phyloP scores from a whole-genome alignment of 1,140 invertebrate genomes.

The Drosophila nebulosa region DNA sequence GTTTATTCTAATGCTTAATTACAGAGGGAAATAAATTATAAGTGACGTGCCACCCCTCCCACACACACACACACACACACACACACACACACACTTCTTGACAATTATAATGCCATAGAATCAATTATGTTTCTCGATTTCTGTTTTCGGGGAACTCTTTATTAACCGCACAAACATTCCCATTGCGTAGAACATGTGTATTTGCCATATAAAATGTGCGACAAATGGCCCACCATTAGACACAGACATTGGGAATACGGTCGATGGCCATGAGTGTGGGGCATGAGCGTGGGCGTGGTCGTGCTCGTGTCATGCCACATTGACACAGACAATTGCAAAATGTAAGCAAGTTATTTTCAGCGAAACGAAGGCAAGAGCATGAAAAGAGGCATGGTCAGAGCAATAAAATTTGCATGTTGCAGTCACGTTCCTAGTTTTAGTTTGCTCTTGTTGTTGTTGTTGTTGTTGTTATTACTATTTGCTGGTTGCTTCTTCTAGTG shows the following conservation, averaged over 20 bases:
- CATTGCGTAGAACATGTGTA: slow-evolving; percentile 35
- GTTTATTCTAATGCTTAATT: slow-evolving; percentile 29
- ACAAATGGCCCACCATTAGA: slow-evolving; percentile 38
- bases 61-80: no score
- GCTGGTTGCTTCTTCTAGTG: no score
- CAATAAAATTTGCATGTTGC: slow-evolving; percentile 40
- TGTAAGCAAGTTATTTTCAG: slow-evolving; percentile 32
- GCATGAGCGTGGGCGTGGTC: slow-evolving; percentile 5
- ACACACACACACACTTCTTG: neutral
- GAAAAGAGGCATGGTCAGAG: neutral
- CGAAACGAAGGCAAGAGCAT: neutral
- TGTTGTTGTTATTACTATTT: neutral
- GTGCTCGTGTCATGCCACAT: neutral
- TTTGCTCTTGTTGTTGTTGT: slow-evolving; percentile 11
- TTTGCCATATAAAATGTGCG: slow-evolving; percentile 31
- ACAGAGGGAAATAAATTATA: slow-evolving; percentile 16
- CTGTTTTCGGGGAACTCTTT: slow-evolving; percentile 8
- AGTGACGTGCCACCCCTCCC: neutral
- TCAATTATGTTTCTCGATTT: slow-evolving; percentile 34
- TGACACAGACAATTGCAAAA: slow-evolving; percentile 40
- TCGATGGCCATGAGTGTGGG: neutral
- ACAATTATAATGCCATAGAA: slow-evolving; percentile 1
- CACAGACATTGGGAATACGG: slow-evolving; percentile 20
- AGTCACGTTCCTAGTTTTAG: slow-evolving; percentile 27
- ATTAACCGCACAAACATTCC: slow-evolving; percentile 26